phyloP scores from a whole-genome alignment of 2,797 vertebrate species.

The Vipera ursinii region DNA sequence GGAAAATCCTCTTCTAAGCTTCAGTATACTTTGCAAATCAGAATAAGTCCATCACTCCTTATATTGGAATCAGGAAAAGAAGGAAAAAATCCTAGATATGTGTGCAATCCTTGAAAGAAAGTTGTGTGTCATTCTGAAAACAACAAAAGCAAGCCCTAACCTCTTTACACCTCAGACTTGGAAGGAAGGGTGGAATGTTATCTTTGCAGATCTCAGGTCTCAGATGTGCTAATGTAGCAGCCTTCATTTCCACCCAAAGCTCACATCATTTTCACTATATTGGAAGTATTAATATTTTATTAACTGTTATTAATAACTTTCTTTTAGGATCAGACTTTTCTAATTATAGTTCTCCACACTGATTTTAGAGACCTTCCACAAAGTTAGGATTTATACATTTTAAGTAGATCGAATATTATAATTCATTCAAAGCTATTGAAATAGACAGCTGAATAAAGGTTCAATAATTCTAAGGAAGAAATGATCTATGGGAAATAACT shows the following conservation, averaged over 20 bases:
- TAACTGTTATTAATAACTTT: not conserved
- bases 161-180: not conserved
- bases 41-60: not conserved
- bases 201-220: not conserved
- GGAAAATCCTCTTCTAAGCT: too few species aligned
- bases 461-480: not conserved
- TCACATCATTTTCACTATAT: not conserved
- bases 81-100: too few species aligned
- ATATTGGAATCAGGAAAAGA: not conserved
- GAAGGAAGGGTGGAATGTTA: not conserved
- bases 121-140: not conserved
- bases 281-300: constrained; percentile 18
- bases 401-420: not conserved
- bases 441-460: not conserved
- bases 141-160: not conserved
- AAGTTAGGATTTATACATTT: not conserved
- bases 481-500: not conserved
- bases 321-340: not conserved
- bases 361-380: not conserved
- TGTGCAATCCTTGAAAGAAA: not conserved
- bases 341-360: not conserved
- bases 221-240: not conserved
- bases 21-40: not conserved
- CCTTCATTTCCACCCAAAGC: not conserved
- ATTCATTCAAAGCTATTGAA: not conserved